These are phyloP conservation scores for Autographa pulchrina DNA, from an alignment of 2,888 invertebrate genomes.

Conservation along the genomic window DNA sequence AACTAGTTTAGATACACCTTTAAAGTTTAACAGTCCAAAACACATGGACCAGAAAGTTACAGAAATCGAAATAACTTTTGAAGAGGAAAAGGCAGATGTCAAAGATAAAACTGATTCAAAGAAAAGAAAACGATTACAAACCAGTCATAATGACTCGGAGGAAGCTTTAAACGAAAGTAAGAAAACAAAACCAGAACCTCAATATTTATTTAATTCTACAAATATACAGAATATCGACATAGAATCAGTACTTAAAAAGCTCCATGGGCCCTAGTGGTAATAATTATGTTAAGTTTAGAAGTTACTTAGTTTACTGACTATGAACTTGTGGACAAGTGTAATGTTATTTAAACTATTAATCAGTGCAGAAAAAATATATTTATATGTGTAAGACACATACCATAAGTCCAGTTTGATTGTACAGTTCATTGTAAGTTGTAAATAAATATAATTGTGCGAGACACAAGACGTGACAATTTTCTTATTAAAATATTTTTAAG, in stretches of 20 bases:
- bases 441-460: slow-evolving; percentile 62
- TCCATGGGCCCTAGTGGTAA: slow-evolving; percentile 80
- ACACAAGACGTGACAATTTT: slow-evolving; percentile 55
- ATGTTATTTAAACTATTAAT: slow-evolving; percentile 34
- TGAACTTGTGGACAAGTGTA: slow-evolving; percentile 36
- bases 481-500: slow-evolving; percentile 51
- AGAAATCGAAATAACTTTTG: slow-evolving; percentile 76
- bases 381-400: slow-evolving; percentile 72
- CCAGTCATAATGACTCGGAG: slow-evolving; percentile 66
- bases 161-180: slow-evolving; percentile 73
- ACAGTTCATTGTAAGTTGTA: slow-evolving; percentile 42
- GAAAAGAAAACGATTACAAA: slow-evolving; percentile 77
- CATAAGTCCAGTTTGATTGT: slow-evolving; percentile 48
- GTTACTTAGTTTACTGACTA: slow-evolving; percentile 29
- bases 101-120: slow-evolving; percentile 69
- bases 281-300: slow-evolving; percentile 23
- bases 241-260: slow-evolving; percentile 82
- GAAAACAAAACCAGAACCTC: slow-evolving; percentile 76
- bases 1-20: slow-evolving; percentile 84
- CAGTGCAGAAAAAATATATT: slow-evolving; percentile 46
- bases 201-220: slow-evolving; percentile 76
- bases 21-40: slow-evolving; percentile 73
- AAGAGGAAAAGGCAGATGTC: slow-evolving; percentile 71
- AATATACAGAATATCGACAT: slow-evolving; percentile 86
- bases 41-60: slow-evolving; percentile 62